A percentile compares a stretch with the other conserved stretches of the same genome.
Evolutionary conservation across 2,113 vertebrate genomes (phyloP).

Genomic region (Gnathonemus echidnorhynchus): DNA sequence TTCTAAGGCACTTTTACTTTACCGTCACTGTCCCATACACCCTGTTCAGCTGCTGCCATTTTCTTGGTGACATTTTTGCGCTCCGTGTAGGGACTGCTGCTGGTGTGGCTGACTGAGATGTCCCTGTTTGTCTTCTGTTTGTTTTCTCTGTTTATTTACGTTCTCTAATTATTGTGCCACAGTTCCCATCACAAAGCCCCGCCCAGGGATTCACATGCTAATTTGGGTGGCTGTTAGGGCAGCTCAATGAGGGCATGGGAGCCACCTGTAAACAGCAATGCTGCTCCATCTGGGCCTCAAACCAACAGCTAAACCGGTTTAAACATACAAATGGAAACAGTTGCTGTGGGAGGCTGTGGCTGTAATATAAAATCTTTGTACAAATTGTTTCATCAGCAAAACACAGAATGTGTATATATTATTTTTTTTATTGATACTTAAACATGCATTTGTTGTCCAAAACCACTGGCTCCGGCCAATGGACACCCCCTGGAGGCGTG

Average conservation of each 20-base stretch:
- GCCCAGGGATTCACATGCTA: neutral
- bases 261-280: neutral
- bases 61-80: neutral
- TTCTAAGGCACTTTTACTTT: neutral
- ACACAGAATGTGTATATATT: neutral
- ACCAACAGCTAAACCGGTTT: neutral
- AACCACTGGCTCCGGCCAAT: neutral
- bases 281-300: neutral
- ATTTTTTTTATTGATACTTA: neutral
- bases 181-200: neutral
- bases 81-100: neutral
- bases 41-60: neutral
- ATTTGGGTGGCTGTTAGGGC: neutral
- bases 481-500: conserved; percentile 28
- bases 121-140: neutral
- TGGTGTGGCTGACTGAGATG: neutral
- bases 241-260: neutral
- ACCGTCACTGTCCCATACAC: neutral
- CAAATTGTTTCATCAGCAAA: neutral
- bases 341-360: neutral
- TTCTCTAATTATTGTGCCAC: neutral
- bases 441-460: conserved; percentile 1
- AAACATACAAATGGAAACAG: neutral
- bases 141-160: neutral
- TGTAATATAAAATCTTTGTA: neutral